phyloP scores from a whole-genome alignment of 2,797 vertebrate genomes.

The Geotrypetes seraphini region DNA sequence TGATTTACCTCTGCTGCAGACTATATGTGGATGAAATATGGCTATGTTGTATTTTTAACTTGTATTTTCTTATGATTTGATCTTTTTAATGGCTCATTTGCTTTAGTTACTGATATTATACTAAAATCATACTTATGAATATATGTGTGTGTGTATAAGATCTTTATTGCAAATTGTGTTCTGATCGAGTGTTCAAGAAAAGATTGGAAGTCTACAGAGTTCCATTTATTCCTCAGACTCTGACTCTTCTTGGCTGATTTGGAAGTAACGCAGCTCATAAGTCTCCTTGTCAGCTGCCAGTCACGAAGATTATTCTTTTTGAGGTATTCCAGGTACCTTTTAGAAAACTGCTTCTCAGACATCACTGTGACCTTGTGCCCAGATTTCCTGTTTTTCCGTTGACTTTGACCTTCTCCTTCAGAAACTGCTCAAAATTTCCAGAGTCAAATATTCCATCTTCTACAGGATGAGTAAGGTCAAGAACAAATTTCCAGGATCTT shows the following conservation, averaged over 20 bases:
- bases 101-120: too few species aligned
- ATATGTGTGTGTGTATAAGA: too few species aligned
- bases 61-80: too few species aligned
- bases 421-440: constrained; percentile 86
- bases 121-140: too few species aligned
- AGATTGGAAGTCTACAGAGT: too few species aligned
- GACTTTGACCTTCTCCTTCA: constrained; percentile 93
- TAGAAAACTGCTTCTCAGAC: constrained; percentile 90
- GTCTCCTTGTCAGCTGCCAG: constrained; percentile 91
- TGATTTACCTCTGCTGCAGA: too few species aligned
- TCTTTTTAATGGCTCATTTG: too few species aligned
- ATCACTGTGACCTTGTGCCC: constrained; percentile 82
- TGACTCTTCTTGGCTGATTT: constrained; percentile 91
- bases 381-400: constrained; percentile 93
- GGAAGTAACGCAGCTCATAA: constrained; percentile 93
- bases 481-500: constrained; percentile 75
- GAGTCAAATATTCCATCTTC: constrained; percentile 96
- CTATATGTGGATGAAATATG: too few species aligned
- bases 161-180: too few species aligned
- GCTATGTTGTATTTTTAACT: too few species aligned
- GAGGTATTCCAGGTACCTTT: constrained; percentile 97
- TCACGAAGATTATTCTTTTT: constrained; percentile 97
- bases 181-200: too few species aligned
- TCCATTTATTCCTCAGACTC: constrained; percentile 73
- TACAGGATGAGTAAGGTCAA: constrained; percentile 90